Evolutionary conservation across 2,113 vertebrate genomes (phyloP), one percentile per base, ranked within the genome.

Genomic region (Fulica atra): DNA sequence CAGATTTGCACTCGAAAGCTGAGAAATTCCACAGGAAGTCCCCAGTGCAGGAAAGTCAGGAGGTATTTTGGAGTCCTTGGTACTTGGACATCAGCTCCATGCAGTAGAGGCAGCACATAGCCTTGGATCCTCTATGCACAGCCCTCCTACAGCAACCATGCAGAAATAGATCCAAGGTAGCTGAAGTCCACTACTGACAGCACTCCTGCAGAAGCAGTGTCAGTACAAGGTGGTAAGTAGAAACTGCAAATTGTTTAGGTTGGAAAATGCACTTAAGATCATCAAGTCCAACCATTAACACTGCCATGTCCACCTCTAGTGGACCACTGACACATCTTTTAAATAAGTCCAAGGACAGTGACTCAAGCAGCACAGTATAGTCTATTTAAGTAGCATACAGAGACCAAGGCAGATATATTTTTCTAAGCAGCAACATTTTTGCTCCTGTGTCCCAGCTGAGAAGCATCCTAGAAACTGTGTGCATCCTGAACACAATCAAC

Each of bases 21-120:
- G 6, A 51, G 25, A 65, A 65, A 16, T 50, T 82, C 57, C 16
- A 23, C 11, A 61, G 0, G 1, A 21, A 81, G 23, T 24, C 42
- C 4, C 6, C 60, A 71, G 18, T 0, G 0, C 7, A 6, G 59
- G 54, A 38, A 92, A 83, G 10, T n/a, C 61, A 57, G 20, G 33
- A 83, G 6, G 11, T 31, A 66, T 57, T 91, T 24, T 61, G 26
- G 28, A 87, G 31, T 38, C 48, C 69, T 68, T 42, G 21, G 14
- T 74, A 42, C 66, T 18, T 60, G 23, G 48, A 31, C 53, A 42
- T 9, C 15, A 17, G 21, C 13, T 10, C 65, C 18, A 53, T 40
- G 65, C 35, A 35, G 20, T 21, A 74, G 18, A 86, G 28, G 44
- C 7, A 7, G 33, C 26, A 77, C 14, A 4, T 6, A 29, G 31